Conservation (phyloP, 2,888 invertebrate species). For the Dasypolia templi region DNA sequence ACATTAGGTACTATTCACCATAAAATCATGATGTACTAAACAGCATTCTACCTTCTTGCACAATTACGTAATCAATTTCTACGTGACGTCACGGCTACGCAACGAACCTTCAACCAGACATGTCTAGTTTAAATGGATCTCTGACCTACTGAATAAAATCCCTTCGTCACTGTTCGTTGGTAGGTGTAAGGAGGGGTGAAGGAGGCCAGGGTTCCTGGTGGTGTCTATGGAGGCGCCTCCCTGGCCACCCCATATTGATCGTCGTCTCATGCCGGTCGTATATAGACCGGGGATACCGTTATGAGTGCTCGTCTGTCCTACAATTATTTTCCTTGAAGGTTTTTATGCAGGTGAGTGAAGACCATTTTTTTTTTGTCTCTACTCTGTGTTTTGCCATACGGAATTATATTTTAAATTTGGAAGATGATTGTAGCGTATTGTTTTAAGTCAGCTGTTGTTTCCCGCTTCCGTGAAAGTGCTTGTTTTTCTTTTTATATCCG, state of each 20-base stretch:
- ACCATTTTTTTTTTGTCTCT: slow-evolving; percentile 3
- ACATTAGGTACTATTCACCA: slow-evolving; percentile 12
- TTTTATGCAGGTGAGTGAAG: slow-evolving; percentile 61
- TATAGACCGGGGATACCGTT: slow-evolving; percentile 66
- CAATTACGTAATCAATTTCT: slow-evolving; percentile 52
- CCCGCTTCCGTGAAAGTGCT: slow-evolving; percentile 37
- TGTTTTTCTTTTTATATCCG: slow-evolving; percentile 16
- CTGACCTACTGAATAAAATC: slow-evolving; percentile 40
- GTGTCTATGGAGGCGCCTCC: slow-evolving; percentile 67
- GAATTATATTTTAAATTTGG: slow-evolving; percentile 23
- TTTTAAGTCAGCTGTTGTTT: slow-evolving; percentile 39
- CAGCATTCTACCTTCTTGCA: slow-evolving; percentile 46
- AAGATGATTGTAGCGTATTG: background rate
- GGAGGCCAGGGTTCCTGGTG: slow-evolving; percentile 58
- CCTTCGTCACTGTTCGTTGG: slow-evolving; percentile 11
- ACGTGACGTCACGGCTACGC: slow-evolving; percentile 61
- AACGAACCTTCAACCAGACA: slow-evolving; percentile 64
- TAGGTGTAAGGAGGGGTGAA: slow-evolving; percentile 39
- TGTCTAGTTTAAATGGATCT: slow-evolving; percentile 66
- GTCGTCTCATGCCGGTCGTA: slow-evolving; percentile 74
- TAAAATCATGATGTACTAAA: slow-evolving; percentile 18
- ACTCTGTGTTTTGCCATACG: background rate
- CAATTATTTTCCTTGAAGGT: slow-evolving; percentile 46
- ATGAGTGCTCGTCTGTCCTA: slow-evolving; percentile 64
- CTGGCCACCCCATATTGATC: slow-evolving; percentile 81